Evolutionary conservation across 2,888 invertebrate genomes (phyloP), one percentile per base, ranked within the genome.

Genomic region (Lampropteryx suffumata): DNA sequence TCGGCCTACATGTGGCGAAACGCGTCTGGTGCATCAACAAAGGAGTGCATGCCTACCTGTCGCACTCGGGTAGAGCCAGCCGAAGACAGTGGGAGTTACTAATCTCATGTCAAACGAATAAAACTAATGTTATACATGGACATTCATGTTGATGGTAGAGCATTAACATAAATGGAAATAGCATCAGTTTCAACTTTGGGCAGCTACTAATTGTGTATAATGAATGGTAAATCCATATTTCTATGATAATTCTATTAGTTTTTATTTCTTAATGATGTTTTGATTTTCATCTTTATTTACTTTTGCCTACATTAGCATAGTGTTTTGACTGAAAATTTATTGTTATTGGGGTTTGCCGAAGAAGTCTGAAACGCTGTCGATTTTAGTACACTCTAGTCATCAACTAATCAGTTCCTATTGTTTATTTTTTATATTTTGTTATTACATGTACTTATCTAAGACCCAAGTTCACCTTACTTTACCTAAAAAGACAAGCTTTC

Each of bases 1-100:
- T 78, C 87, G 88, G 88, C 88, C 88, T 88, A 88, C 73, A 40
- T 64, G 62, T 65, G 71, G 75, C 69, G 64, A 66, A 62, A 64
- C 68, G 59, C 64, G 73, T 64, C 69, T 68, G 66, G 57, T 64
- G 50, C 52, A 45, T 24, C 40, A n/a, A n/a, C n/a, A 36, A 8
- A 11, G 27, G 34, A 26, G 48, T 42, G 39, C 42, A 41, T 24
- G 41, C 48, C 45, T 47, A 27, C 12, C 36, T 40, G 44, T 13
- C 27, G 44, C 35, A 34, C 47, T 42, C 28, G 36, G 27, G 40
- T 30, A 24, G 34, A 21, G 35, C 10, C 37, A 32, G 45, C 45
- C 45, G 45, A 41, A 49, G 27, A 50, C 51, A 47, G 49, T 56
- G 55, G 56, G 57, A 55, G 57, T 55, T 57, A 52, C 47, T 55